phyloP scores from a whole-genome alignment of 2,797 vertebrate genomes.

The Onychomys arenicola region DNA sequence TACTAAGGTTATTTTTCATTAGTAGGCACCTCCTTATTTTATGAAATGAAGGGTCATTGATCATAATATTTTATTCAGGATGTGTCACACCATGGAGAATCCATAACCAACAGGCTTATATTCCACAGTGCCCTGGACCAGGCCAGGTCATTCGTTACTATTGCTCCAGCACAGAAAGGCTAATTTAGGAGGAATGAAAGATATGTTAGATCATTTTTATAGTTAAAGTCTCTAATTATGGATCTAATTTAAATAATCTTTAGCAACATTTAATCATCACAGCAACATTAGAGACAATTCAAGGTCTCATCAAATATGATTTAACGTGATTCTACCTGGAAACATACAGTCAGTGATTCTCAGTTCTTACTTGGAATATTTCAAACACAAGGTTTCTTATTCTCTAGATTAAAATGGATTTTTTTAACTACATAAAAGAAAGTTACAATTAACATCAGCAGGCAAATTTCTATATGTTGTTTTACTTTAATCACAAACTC shows the following conservation, averaged over 20 bases:
- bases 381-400: background rate
- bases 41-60: background rate
- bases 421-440: background rate
- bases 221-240: constrained; percentile 47
- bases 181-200: background rate
- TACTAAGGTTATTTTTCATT: background rate
- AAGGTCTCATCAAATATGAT: background rate
- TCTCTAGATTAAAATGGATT: background rate
- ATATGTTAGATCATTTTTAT: background rate
- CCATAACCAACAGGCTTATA: background rate
- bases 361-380: constrained; percentile 17
- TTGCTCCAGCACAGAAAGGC: background rate
- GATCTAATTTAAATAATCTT: constrained; percentile 22
- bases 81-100: background rate
- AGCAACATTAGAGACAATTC: background rate
- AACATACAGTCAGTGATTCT: background rate
- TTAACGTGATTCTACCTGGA: too few species aligned
- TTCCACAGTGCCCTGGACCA: constrained; percentile 9
- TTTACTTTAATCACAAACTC: background rate
- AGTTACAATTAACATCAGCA: background rate
- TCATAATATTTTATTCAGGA: background rate
- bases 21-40: background rate
- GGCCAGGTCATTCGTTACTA: background rate
- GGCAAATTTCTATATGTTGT: background rate
- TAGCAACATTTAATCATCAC: constrained; percentile 14